phyloP scores from a whole-genome alignment of 2,113 vertebrate genomes.

The Urocitellus parryii region DNA sequence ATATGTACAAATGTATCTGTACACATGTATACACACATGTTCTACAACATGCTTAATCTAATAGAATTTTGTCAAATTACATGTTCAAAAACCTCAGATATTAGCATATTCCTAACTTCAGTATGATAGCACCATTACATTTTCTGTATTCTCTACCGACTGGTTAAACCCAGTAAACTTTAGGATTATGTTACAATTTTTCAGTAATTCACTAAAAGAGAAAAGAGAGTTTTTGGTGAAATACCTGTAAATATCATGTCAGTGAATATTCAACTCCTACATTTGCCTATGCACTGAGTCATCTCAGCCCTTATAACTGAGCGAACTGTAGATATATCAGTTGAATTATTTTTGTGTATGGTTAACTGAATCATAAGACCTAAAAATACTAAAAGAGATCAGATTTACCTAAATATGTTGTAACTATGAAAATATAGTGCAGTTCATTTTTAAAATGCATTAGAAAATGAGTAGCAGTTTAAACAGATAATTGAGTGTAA shows the following conservation, averaged over 20 bases:
- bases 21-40: background rate
- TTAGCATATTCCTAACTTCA: background rate
- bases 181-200: background rate
- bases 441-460: background rate
- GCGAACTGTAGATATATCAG: background rate
- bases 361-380: background rate
- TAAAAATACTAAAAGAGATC: background rate
- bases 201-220: background rate
- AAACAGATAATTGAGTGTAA: constrained; percentile 34
- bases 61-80: background rate
- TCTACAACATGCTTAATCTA: background rate
- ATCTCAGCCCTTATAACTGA: background rate
- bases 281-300: background rate
- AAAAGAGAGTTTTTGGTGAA: background rate
- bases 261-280: background rate
- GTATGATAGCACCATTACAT: background rate
- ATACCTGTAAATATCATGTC: background rate
- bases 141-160: background rate
- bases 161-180: background rate
- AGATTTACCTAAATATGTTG: background rate
- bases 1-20: background rate
- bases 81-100: background rate
- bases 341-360: background rate
- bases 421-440: background rate
- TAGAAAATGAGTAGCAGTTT: constrained; percentile 20